A percentile compares a stretch with the other conserved stretches of the same genome.
Conservation (phyloP, 2,113 vertebrate genomes). For the Anthoscopus minutus region DNA sequence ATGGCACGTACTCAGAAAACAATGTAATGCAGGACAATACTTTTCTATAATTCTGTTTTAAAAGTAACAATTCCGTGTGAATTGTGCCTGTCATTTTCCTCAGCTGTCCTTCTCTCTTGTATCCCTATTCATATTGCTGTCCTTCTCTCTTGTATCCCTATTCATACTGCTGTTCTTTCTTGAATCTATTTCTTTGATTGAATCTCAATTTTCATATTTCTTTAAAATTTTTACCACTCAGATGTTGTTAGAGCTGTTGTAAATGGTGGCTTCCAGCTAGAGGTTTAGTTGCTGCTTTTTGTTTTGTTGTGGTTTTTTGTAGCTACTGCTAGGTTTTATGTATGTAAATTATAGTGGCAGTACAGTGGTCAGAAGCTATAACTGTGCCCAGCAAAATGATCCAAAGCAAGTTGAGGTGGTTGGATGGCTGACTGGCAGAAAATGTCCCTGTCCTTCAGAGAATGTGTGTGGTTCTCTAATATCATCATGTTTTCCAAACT, state of each 20-base stretch:
- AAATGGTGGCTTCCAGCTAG: neutral
- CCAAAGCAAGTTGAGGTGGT: neutral
- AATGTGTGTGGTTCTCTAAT: fast-evolving
- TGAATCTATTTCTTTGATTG: neutral
- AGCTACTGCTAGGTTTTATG: neutral
- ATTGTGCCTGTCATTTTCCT: neutral
- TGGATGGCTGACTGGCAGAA: neutral
- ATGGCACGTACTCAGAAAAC: neutral
- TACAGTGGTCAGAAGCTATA: neutral
- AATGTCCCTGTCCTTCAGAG: neutral
- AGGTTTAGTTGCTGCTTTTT: neutral
- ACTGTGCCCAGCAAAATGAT: neutral
- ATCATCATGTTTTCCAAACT: neutral
- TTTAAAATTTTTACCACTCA: neutral
- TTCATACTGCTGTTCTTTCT: neutral
- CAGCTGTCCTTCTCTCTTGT: neutral
- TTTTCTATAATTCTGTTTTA: neutral
- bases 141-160: neutral
- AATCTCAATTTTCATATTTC: neutral
- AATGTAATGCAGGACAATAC: neutral
- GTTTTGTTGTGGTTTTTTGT: neutral
- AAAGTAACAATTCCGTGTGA: neutral
- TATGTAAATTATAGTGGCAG: neutral
- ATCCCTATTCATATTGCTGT: neutral
- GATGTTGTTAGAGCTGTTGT: fast-evolving